Percentiles rank a stretch among this genome's conserved stretches.
Evolutionary conservation across 2,797 vertebrate genomes (phyloP).

Genomic region (Chaetodon trifasciatus): DNA sequence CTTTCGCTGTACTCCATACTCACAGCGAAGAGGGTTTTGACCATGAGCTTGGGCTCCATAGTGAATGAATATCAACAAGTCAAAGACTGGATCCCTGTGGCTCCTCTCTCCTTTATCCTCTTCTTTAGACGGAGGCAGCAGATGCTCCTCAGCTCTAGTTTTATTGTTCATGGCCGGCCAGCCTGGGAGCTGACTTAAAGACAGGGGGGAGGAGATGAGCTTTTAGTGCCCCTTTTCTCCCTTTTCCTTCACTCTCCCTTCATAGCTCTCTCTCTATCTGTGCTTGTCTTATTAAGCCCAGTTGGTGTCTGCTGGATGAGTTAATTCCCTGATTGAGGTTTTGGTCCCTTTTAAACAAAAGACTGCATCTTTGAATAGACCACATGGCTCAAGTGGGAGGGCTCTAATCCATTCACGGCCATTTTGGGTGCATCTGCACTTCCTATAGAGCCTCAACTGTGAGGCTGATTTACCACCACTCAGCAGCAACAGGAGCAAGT

Average conservation of each 20-base stretch:
- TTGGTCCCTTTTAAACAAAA: conserved; percentile 79
- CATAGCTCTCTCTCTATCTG: conserved; percentile 43
- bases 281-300: conserved; percentile 56
- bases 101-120: conserved; percentile 69
- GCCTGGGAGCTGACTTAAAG: conserved; percentile 72
- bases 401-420: conserved; percentile 77
- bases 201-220: conserved; percentile 59
- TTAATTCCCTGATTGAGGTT: conserved; percentile 78
- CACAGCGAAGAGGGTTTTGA: conserved; percentile 41
- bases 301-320: conserved; percentile 78
- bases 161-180: conserved; percentile 74
- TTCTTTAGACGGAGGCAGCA: conserved; percentile 73
- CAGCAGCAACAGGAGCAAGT: conserved; percentile 55
- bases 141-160: conserved; percentile 77
- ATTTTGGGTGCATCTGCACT: conserved; percentile 75
- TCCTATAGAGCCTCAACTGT: conserved; percentile 61
- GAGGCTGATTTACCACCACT: conserved; percentile 74
- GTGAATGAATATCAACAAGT: conserved; percentile 71
- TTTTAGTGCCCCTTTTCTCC: conserved; percentile 56
- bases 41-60: conserved; percentile 45
- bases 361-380: conserved; percentile 75
- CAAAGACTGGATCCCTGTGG: conserved; percentile 70
- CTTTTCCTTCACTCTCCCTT: conserved; percentile 46
- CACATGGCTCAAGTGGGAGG: conserved; percentile 77
- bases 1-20: conserved; percentile 1